Conservation (phyloP, 2,113 vertebrate species). For the Trochalopteron elliotii region DNA sequence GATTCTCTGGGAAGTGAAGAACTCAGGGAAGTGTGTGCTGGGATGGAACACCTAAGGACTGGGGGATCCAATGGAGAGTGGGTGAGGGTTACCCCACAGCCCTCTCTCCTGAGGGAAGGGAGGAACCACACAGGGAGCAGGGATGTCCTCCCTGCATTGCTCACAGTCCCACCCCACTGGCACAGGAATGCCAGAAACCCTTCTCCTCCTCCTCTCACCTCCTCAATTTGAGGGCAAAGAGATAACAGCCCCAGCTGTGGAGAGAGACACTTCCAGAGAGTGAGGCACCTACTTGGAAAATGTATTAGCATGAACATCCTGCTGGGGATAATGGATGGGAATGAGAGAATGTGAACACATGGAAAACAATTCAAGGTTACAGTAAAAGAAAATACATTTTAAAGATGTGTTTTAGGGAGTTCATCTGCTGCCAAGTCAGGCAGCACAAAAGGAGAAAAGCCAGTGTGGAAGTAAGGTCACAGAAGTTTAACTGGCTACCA, state of each 20-base stretch:
- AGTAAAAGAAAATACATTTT: slow-evolving; percentile 8
- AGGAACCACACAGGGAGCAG: accelerated
- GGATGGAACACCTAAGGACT: background rate
- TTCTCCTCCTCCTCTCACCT: background rate
- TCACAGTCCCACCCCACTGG: background rate
- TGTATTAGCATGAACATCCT: background rate
- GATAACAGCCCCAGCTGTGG: background rate
- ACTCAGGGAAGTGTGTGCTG: background rate
- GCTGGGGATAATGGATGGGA: background rate
- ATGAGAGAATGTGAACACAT: background rate
- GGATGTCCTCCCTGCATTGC: accelerated
- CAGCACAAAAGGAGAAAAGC: background rate
- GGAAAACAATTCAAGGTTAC: slow-evolving; percentile 12
- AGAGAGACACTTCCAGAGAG: background rate
- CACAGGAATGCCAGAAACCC: background rate
- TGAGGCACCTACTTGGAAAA: background rate
- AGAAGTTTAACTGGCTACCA: background rate
- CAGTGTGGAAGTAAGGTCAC: background rate
- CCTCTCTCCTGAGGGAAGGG: no score
- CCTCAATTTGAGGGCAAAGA: background rate
- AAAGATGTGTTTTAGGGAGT: background rate
- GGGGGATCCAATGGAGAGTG: background rate
- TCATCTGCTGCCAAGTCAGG: slow-evolving; percentile 5
- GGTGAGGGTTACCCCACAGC: background rate
- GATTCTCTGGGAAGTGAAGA: background rate